Conservation (phyloP, 2,113 vertebrate species). For the Steatornis caripensis region DNA sequence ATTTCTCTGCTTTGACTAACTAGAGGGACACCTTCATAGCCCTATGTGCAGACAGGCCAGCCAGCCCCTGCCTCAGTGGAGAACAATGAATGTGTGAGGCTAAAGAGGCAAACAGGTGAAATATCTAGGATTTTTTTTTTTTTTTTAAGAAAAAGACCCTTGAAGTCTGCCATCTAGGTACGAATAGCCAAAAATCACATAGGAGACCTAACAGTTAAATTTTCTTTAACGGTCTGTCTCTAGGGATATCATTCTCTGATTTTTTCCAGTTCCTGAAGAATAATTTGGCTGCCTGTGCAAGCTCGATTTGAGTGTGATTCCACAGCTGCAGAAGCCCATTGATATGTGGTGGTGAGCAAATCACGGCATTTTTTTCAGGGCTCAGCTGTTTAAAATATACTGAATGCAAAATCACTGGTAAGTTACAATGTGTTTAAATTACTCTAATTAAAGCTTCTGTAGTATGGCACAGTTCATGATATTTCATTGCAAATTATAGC, state of each 20-base stretch:
- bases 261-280: constrained; percentile 45
- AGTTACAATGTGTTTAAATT: constrained; percentile 76
- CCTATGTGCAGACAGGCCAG: not conserved
- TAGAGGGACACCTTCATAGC: not conserved
- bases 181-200: not conserved
- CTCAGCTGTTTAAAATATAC: constrained; percentile 74
- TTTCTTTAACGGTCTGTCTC: not conserved
- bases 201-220: constrained; percentile 12
- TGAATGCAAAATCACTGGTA: constrained; percentile 75
- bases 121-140: not conserved
- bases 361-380: constrained; percentile 55
- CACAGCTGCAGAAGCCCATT: constrained; percentile 68
- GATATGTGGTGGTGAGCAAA: constrained; percentile 64
- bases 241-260: not conserved
- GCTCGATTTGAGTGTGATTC: constrained; percentile 38
- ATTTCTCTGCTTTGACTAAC: not conserved
- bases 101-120: not conserved
- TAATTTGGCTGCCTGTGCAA: constrained; percentile 60
- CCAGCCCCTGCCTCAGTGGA: no score
- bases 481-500: constrained; percentile 71
- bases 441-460: constrained; percentile 74
- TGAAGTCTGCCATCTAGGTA: not conserved
- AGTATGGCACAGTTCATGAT: constrained; percentile 65
- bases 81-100: not conserved
- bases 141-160: not conserved